Base-by-base conservation (phyloP, 2,888 invertebrate genomes). In the Cinara cedri region DNA sequence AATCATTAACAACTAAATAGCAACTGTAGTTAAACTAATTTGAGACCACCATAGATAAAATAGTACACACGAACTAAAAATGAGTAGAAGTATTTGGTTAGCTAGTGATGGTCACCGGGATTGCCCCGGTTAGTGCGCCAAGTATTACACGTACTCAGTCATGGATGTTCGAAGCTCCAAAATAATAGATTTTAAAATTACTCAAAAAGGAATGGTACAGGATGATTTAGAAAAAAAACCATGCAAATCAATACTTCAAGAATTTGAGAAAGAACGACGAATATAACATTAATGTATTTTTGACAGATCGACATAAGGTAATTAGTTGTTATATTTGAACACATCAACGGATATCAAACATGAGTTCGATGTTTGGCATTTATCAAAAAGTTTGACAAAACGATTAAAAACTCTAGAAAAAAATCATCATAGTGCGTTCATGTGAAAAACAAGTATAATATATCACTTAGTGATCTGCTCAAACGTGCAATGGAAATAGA, bases 371-470 rank as follows among this genome's bases (percentile, higher is more conserved):
- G 16, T 60, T 0, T 26, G 60, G 60, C 60, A 60, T 4, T 14
- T 26, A 16, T 60, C 60, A 16, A 26, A 60, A 26, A 60, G 60
- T 60, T 60, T 60, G 16, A 60, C 26, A 26, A 60, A 60, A 60
- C 13, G 16, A 26, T 26, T 60, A 9, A 60, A 60, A 60, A 60
- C 60, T 6, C 26, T 60, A 26, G 60, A 26, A 11, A 60, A 60
- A 60, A 60, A 60, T 55, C 62, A 51, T 26, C 44, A 46, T 55
- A 60, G 80, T 54, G 54, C 82, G 9, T 66, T 62, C 11, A 70
- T 72, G 66, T 82, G 82, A 81, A 81, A 76, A 42, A 68, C 68
- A 49, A 78, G 80, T 49, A 76, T 82, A 44, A 80, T 54, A 54
- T 49, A 70, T 21, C 51, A 70, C n/a, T 54, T 49, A 34, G 68